phyloP scores from a whole-genome alignment of 1,140 invertebrate genomes.

The Oryctes rhinoceros region DNA sequence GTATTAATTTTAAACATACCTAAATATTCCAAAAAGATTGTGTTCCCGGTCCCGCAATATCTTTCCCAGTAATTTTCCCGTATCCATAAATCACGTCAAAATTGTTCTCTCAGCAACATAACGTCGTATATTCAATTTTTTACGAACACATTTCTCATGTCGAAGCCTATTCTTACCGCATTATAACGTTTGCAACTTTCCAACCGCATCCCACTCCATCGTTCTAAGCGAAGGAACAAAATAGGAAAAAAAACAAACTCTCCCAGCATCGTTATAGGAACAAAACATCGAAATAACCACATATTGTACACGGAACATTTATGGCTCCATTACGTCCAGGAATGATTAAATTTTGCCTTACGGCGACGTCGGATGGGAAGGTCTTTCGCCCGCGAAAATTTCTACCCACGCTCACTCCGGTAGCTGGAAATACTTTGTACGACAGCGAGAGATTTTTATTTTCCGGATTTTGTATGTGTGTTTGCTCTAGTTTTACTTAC shows the following conservation, averaged over 20 bases:
- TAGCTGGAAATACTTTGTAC: not conserved
- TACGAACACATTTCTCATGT: not conserved
- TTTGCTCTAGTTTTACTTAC: not conserved
- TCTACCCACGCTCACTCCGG: not conserved
- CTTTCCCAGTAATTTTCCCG: too few relatives aligned
- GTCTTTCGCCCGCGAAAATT: not conserved
- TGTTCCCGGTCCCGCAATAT: too few relatives aligned
- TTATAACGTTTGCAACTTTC: not conserved
- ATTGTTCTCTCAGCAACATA: not conserved
- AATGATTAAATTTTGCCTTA: constrained; percentile 1
- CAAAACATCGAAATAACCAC: constrained; percentile 1
- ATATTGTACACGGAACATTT: not conserved
- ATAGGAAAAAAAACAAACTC: not conserved
- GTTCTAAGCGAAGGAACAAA: not conserved
- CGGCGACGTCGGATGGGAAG: not conserved
- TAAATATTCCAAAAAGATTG: too few relatives aligned
- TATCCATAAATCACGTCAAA: not conserved
- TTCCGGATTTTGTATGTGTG: not conserved
- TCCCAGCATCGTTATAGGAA: not conserved
- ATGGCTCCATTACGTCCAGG: not conserved
- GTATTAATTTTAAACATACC: too few relatives aligned
- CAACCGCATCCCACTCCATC: not conserved
- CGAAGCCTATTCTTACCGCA: not conserved
- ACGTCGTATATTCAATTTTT: not conserved
- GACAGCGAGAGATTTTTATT: not conserved